phyloP scores from a whole-genome alignment of 2,113 vertebrate genomes.

The Tiliqua scincoides region DNA sequence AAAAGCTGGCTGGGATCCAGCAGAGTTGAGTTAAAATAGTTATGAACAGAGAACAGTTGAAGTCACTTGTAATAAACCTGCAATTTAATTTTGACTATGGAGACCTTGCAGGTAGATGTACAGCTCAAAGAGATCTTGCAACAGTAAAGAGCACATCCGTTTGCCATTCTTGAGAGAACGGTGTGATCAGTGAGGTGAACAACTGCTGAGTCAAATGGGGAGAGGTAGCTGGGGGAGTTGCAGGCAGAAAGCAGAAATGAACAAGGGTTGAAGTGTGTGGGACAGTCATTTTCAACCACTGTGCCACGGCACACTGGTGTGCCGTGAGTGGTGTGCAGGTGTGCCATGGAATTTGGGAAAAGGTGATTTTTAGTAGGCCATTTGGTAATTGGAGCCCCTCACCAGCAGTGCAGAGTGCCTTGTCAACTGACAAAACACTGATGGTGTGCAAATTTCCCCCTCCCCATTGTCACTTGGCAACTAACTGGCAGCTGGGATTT shows the following conservation, averaged over 20 bases:
- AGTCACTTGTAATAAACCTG: background rate
- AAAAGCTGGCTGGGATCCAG: constrained; percentile 25
- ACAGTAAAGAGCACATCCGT: background rate
- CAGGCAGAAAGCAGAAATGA: background rate
- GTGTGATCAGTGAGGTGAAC: background rate
- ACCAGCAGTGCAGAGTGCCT: too few species aligned
- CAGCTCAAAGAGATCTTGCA: background rate
- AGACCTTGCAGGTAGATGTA: background rate
- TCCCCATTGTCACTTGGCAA: background rate
- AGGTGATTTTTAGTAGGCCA: too few species aligned
- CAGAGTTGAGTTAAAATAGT: background rate
- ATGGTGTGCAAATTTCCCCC: too few species aligned
- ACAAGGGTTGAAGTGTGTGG: too few species aligned
- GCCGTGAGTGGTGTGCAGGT: too few species aligned
- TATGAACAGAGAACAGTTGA: background rate
- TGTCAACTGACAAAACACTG: too few species aligned
- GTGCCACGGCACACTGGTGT: too few species aligned
- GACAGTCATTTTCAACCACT: too few species aligned
- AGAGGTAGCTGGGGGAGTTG: too few species aligned
- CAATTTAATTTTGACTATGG: background rate
- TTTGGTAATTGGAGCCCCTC: too few species aligned
- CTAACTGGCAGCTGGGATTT: background rate
- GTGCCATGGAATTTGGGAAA: too few species aligned
- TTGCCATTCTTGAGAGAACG: background rate
- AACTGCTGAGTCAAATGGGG: background rate